Evolutionary conservation across 64 coral and sea anemone species (phyloP).

Genomic region (Acropora tenuis): DNA sequence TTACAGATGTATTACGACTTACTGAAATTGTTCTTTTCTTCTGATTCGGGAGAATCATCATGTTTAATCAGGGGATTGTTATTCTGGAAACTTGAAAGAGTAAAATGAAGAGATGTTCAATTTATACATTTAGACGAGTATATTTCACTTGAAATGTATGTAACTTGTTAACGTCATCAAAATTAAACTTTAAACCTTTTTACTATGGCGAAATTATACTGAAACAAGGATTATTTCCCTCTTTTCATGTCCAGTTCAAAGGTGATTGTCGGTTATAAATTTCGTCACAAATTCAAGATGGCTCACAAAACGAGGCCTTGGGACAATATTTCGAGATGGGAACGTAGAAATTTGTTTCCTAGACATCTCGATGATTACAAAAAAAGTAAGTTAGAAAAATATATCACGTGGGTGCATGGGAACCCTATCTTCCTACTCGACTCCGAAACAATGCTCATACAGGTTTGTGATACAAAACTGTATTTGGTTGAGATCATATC

Average conservation of each 20-base stretch:
- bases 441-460: background rate
- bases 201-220: background rate
- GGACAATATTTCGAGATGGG: background rate
- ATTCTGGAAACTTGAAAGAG: no score
- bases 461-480: background rate
- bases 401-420: background rate
- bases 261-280: background rate
- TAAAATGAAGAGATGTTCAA: no score
- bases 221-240: background rate
- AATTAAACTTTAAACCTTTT: background rate
- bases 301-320: background rate
- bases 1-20: no score
- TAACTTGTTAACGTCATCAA: background rate
- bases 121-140: no score
- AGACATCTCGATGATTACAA: background rate
- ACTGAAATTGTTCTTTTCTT: no score
- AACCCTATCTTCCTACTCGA: background rate
- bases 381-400: background rate
- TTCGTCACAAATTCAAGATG: background rate
- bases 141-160: background rate
- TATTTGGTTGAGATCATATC: background rate
- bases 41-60: no score
- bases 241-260: background rate
- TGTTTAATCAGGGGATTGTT: no score
- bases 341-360: background rate